Conservation (phyloP, 1,140 invertebrate species). For the Mycetomoellerius zeteki region DNA sequence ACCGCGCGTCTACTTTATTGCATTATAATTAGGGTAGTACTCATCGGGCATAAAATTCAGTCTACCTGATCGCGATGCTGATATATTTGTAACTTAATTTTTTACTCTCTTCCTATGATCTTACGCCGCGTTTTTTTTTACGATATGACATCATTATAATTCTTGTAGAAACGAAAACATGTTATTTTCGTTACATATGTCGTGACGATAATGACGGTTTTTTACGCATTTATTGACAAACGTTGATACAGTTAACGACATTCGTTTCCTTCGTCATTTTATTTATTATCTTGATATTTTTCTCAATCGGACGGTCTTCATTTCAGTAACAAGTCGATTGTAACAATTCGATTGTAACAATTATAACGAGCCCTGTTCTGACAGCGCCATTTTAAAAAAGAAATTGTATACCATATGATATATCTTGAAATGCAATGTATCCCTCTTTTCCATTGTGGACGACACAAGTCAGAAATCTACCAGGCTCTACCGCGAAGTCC, state of each 20-base stretch:
- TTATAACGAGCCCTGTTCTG: not conserved
- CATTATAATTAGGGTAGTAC: constrained; percentile 74
- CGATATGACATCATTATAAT: not conserved
- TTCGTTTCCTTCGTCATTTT: not conserved
- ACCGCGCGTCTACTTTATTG: constrained; percentile 64
- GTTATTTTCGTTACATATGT: not conserved
- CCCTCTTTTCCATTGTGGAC: not conserved
- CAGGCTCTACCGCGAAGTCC: not conserved
- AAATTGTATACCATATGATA: not conserved
- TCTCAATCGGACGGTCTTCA: not conserved
- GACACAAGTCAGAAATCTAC: not conserved
- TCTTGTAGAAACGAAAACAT: not conserved
- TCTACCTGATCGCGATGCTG: constrained; percentile 60
- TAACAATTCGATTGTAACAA: not conserved
- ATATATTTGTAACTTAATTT: constrained; percentile 66
- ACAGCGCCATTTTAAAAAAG: not conserved
- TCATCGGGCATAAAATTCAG: constrained; percentile 72
- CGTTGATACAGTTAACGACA: not conserved
- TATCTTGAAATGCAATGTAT: not conserved
- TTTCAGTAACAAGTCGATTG: not conserved
- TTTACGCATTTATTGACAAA: not conserved
- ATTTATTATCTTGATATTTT: not conserved
- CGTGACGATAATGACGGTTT: not conserved
- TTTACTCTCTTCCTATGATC: not conserved
- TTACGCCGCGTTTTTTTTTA: not conserved